Base-by-base conservation (phyloP, 2,113 vertebrate genomes). In the Mormyrus lacerda region DNA sequence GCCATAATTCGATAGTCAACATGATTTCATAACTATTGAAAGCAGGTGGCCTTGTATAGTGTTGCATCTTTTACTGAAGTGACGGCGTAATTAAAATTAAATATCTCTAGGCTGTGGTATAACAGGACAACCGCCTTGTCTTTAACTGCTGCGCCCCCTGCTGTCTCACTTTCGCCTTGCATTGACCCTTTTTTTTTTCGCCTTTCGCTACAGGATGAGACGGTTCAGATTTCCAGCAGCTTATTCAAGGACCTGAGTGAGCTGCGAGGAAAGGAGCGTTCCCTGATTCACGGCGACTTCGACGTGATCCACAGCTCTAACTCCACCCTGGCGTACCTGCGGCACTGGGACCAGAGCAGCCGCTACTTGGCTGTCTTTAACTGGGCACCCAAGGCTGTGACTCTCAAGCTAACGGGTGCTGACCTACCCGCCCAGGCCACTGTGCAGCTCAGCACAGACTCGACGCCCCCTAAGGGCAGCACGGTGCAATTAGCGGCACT, bases 261-360 rank as follows among this genome's bases (percentile, higher is more conserved):
- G 0, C 90, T 95, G n/a, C 94, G 96, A 0, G 90, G 76, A 0
- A 97, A 96, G 88, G 96, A 97, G 87, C 97, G 95, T 21, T 96
- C 97, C 0, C 94, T 98, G 55, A 90, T 95, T 13, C 95, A 96
- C 0, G 97, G 97, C 0, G 95, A 97, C 19, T 96, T 96, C 47
- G 0, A 91, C 0, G 7, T 61, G 0, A 61, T 95, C 4, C 27
- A 90, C 0, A 93, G 83, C 53, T 90, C 91, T 0, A 79, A 58
- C 21, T 89, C 45, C 0, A 82, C 95, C 0, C 93, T 97, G 79
- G 95, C 93, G 2, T 97, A 95, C 61, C 5, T 96, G 88, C 96
- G 97, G 0, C 65, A 85, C 2, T 98, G 97, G 97, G 97, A 98
- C 90, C 97, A 98, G 93, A 98, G 95, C 15, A 76, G 91, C 0